phyloP scores from a whole-genome alignment of 1,140 invertebrate genomes.

The Drosophila subpulchrella region DNA sequence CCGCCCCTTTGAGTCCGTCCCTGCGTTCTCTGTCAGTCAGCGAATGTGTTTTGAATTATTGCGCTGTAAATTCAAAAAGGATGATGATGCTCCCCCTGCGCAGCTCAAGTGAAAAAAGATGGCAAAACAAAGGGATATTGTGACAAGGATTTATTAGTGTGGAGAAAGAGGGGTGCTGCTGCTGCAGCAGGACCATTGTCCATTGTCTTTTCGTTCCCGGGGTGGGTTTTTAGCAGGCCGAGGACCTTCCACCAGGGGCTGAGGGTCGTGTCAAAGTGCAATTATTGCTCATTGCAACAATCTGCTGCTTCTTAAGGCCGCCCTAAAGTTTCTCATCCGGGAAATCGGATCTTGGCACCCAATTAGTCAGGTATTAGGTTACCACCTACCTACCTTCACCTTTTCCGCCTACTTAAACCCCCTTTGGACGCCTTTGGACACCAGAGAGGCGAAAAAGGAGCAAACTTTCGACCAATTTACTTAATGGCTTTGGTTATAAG shows the following conservation, averaged over 20 bases:
- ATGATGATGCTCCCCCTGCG: conserved; percentile 40
- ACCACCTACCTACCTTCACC: conserved; percentile 5
- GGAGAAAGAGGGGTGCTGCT: not conserved
- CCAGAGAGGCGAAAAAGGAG: not conserved
- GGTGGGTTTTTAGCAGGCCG: conserved; percentile 53
- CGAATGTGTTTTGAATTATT: conserved; percentile 81
- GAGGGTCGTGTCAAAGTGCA: conserved; percentile 63
- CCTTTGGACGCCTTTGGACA: no score
- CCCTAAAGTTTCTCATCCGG: conserved; percentile 2
- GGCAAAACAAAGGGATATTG: conserved; percentile 80
- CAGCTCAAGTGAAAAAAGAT: conserved; percentile 63
- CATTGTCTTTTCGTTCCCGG: conserved; percentile 64
- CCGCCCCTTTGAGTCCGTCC: conserved; percentile 6
- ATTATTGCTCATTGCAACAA: conserved; percentile 67
- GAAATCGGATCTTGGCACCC: conserved; percentile 38
- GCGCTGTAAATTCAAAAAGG: conserved; percentile 79
- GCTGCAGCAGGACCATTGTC: conserved; percentile 2
- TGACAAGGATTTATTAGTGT: conserved; percentile 80
- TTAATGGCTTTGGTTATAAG: conserved; percentile 52
- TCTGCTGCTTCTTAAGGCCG: conserved; percentile 34
- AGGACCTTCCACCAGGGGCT: not conserved
- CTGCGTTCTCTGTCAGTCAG: conserved; percentile 52
- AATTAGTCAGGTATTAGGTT: conserved; percentile 37
- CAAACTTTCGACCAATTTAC: conserved; percentile 46
- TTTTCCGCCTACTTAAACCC: not conserved